Base-by-base conservation (phyloP, 1,140 invertebrate species). In the Lysiphlebus fabarum region DNA sequence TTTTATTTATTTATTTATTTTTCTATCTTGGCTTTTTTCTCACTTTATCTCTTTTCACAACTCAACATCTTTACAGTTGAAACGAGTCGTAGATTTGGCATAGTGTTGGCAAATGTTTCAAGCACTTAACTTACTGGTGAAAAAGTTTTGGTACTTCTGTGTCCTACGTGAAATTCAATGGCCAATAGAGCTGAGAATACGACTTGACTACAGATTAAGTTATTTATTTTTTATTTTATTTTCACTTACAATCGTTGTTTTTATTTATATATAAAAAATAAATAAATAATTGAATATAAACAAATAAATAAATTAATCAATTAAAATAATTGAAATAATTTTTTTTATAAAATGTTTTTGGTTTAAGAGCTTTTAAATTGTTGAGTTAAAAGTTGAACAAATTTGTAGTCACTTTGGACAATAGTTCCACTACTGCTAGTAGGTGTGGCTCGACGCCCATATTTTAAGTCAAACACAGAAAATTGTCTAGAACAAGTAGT, bases 401-500 rank as follows among this genome's bases (percentile, higher is more conserved):
- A 26, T 26, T 26, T 26, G 17, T 26, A 26, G 6, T 26, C 17
- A 26, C 17, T 26, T 49, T 37, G 49, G 60, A 65, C 63, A 71
- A 69, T 68, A 69, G 62, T 71, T 66, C 43, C 63, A 17, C 65
- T 42, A 53, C 58, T 59, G 65, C 66, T 66, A 71, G 71, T 67
- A 73, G 74, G 73, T 75, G 73, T 76, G 75, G 74, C 65, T 26
- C 67, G 65, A 55, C 61, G 59, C 57, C 65, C 71, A 71, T 77
- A 75, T 75, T 76, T 77, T 72, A 76, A 76, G 75, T 76, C 75
- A 77, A 67, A 65, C 67, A 68, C 75, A 77, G 73, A 62, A 26
- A 26, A 68, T 62, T 67, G 63, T 62, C 56, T 68, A 59, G 63
- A 68, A 70, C 70, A 72, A 73, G 69, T 67, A 62, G 63, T 65